phyloP scores from a whole-genome alignment of 53 echinoderm and acorn worm species.

The Temnopleurus reevesii region DNA sequence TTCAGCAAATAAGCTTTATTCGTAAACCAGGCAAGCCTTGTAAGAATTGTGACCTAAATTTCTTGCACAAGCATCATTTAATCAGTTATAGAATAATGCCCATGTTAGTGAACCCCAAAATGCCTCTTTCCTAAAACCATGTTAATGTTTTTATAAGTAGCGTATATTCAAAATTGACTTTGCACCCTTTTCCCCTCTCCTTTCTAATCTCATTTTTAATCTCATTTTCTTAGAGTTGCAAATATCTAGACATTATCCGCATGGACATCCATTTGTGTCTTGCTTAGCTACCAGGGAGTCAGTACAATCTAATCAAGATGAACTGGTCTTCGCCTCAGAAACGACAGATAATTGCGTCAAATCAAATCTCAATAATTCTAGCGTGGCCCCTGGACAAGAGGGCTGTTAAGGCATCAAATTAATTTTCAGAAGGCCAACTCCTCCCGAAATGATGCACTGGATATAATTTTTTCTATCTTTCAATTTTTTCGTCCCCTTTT shows the following conservation, averaged over 20 bases:
- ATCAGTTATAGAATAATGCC: background rate
- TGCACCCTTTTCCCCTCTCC: background rate
- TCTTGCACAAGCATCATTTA: background rate
- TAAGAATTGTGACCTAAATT: background rate
- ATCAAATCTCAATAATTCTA: slow-evolving; percentile 51
- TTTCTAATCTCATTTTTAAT: background rate
- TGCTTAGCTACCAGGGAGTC: background rate
- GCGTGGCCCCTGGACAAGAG: slow-evolving; percentile 37
- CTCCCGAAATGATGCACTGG: background rate
- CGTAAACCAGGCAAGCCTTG: background rate
- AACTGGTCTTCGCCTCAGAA: background rate
- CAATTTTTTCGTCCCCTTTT: background rate
- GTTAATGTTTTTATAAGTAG: background rate
- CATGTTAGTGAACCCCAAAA: background rate
- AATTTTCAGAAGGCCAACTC: slow-evolving; percentile 41
- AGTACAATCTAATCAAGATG: slow-evolving; percentile 33
- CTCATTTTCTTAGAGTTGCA: slow-evolving; percentile 32
- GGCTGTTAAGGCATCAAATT: slow-evolving; percentile 29
- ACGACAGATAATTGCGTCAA: slow-evolving; percentile 37
- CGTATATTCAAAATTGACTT: background rate
- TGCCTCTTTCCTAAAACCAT: background rate
- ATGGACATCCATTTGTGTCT: slow-evolving; percentile 7
- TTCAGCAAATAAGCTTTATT: background rate
- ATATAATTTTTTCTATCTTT: background rate
- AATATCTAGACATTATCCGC: background rate